phyloP scores from a whole-genome alignment of 2,797 vertebrate genomes.

The Aphelocoma californica region DNA sequence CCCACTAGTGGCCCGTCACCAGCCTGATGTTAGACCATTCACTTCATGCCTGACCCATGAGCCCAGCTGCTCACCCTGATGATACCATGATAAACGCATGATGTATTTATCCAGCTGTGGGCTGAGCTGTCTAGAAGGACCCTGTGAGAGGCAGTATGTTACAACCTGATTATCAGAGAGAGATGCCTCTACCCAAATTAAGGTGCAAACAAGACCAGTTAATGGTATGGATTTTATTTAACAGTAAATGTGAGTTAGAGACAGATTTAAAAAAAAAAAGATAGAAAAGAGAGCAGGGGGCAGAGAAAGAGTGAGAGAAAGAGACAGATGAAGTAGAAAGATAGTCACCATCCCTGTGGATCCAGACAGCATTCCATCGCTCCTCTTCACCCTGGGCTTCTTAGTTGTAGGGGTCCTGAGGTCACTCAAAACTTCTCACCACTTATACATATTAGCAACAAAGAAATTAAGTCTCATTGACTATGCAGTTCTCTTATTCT shows the following conservation, averaged over 20 bases:
- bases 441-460: background rate
- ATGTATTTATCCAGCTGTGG: background rate
- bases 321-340: background rate
- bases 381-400: background rate
- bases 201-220: background rate
- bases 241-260: background rate
- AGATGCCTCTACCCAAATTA: background rate
- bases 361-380: fast-evolving
- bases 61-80: background rate
- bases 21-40: background rate
- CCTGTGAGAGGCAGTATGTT: background rate
- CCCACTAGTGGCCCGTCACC: fast-evolving
- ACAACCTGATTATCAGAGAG: background rate
- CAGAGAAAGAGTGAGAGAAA: background rate
- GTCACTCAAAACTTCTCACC: background rate
- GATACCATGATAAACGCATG: too few relatives aligned
- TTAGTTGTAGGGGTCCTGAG: background rate
- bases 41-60: background rate
- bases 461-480: background rate
- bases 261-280: background rate
- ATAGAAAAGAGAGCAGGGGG: background rate
- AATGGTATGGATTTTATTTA: background rate
- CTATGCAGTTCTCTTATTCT: background rate
- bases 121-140: background rate
- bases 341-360: background rate